Evolutionary conservation across 1,140 invertebrate genomes (phyloP).

Genomic region (Branchinecta lindahli): DNA sequence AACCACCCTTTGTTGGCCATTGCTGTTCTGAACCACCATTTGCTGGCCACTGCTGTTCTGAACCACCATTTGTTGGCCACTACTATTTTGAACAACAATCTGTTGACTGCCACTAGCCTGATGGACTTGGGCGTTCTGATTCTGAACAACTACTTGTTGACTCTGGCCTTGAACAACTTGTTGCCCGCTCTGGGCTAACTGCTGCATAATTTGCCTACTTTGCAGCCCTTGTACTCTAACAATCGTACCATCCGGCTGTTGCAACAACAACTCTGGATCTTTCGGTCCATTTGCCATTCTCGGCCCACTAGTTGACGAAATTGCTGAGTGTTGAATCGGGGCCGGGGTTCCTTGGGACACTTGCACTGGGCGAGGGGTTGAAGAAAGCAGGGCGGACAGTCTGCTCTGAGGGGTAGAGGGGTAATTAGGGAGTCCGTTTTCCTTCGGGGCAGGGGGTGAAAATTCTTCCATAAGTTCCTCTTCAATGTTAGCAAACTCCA

Average conservation of each 20-base stretch:
- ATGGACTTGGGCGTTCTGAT: background rate
- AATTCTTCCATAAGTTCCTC: constrained; percentile 12
- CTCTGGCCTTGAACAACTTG: background rate
- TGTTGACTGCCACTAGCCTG: background rate
- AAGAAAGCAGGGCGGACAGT: background rate
- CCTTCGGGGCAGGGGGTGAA: background rate
- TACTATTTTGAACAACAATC: background rate
- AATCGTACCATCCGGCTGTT: background rate
- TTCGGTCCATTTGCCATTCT: background rate
- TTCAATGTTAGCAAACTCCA: constrained; percentile 17
- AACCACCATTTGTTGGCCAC: background rate
- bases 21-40: background rate
- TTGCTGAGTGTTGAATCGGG: background rate
- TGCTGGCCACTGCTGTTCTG: background rate
- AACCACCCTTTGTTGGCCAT: background rate
- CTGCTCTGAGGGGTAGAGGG: background rate
- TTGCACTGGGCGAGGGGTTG: background rate
- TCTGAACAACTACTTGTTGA: background rate
- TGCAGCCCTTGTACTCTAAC: background rate
- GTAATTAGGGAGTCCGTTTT: background rate
- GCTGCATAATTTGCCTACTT: background rate
- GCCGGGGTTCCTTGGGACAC: background rate
- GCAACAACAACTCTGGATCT: background rate
- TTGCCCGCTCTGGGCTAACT: background rate
- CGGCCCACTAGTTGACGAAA: background rate